A percentile compares a stretch with the other conserved stretches of the same genome.
These are phyloP conservation scores for Gobius niger DNA, from an alignment of 2,113 vertebrate genomes.

Conservation along the genomic window DNA sequence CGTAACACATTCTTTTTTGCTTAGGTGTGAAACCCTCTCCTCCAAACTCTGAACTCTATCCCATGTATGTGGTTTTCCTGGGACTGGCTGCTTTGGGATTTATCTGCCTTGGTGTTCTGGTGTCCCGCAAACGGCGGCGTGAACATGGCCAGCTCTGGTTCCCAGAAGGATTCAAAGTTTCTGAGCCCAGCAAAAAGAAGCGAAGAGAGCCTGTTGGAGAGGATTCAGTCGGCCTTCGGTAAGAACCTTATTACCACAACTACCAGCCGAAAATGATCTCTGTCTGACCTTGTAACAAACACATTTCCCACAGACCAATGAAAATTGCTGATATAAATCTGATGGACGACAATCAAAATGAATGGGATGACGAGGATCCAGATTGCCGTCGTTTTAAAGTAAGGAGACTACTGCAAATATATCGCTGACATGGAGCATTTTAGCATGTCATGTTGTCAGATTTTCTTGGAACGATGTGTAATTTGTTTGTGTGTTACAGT, in stretches of 20 bases:
- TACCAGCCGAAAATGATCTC: neutral
- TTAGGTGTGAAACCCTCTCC: conserved; percentile 84
- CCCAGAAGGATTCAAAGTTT: conserved; percentile 93
- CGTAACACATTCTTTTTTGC: conserved; percentile 22
- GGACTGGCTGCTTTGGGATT: conserved; percentile 80
- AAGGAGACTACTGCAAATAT: conserved; percentile 34
- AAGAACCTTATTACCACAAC: conserved; percentile 53
- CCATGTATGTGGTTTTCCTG: conserved; percentile 85
- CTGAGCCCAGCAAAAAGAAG: conserved; percentile 94
- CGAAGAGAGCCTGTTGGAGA: conserved; percentile 92
- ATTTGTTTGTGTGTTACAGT: conserved; percentile 44
- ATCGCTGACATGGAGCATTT: neutral
- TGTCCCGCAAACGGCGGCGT: conserved; percentile 87
- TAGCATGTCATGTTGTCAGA: neutral
- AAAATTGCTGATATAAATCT: conserved; percentile 89
- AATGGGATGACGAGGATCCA: conserved; percentile 91
- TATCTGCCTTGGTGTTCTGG: conserved; percentile 84
- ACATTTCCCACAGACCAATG: conserved; percentile 81
- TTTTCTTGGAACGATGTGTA: no score
- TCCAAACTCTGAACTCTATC: conserved; percentile 79
- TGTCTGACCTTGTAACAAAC: conserved; percentile 1
- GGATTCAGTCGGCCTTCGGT: conserved; percentile 97
- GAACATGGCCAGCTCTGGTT: conserved; percentile 99
- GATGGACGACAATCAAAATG: conserved; percentile 95
- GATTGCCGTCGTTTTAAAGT: conserved; percentile 91